Evolutionary conservation across 2,113 vertebrate species (phyloP), one percentile per base, ranked within the genome.

Genomic region (Anoplopoma fimbria): DNA sequence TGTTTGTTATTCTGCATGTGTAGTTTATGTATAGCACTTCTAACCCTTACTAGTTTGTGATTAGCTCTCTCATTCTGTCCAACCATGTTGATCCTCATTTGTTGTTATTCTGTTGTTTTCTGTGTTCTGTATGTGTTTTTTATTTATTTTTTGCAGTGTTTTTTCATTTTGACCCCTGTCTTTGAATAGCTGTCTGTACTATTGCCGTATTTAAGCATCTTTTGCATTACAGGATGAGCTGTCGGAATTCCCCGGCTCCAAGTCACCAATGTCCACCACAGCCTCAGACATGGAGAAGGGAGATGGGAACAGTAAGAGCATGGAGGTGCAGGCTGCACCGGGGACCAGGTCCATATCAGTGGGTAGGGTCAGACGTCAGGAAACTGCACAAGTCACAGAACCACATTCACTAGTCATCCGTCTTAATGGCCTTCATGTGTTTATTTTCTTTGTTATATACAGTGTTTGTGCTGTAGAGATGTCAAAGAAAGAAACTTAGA

Each of bases 301-400:
- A 86, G 87, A 93, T 33, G 96, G 96, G 31, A 89, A 88, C 92
- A 95, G 93, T 92, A 97, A 96, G 91, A 97, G 96, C 75, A 96
- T 91, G n/a, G 97, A 99, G 91, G 95, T 97, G 58, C 97, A 97
- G 84, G 96, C 95, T 70, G 95, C 93, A 69, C 97, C 97, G 10
- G 97, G 98, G 72, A 97, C 96, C 85, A 95, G 95, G 82, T 95
- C 95, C 33, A 92, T 96, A 65, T 96, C 97, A 67, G 96, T 95
- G 72, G 97, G 98, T 99, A 93, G 92, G 92, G 93, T 91, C 78
- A 38, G 23, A 29, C 33, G 58, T 58, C 51, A 58, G 25, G 6
- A 38, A 62, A 19, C 9, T 29, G 15, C 21, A 40, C 25, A 21
- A 6, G n/a, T 19, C 23, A 15, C n/a, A 10, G 38, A 14, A 17